phyloP scores from a whole-genome alignment of 1,140 invertebrate species.

The Forficula auricularia region DNA sequence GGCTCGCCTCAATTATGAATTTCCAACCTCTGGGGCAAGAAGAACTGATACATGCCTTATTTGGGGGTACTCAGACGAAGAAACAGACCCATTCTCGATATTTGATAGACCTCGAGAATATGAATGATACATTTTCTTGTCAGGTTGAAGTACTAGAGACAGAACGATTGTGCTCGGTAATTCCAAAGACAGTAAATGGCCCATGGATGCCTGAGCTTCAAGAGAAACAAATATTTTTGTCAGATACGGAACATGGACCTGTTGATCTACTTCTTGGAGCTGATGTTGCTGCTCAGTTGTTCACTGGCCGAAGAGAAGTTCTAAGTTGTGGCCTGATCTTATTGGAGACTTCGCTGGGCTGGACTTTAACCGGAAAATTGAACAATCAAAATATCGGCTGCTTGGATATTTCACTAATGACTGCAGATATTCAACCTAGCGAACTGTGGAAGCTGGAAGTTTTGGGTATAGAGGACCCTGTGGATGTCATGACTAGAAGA shows the following conservation, averaged over 20 bases:
- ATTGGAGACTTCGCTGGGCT: constrained; percentile 21
- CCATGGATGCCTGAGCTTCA: constrained; percentile 6
- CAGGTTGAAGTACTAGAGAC: constrained; percentile 7
- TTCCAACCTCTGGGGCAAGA: background rate
- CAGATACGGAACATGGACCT: constrained; percentile 7
- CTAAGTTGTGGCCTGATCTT: constrained; percentile 18
- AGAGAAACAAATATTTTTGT: constrained; percentile 10
- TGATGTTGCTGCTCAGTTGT: constrained; percentile 19
- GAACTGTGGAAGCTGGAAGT: constrained; percentile 25
- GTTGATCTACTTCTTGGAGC: constrained; percentile 18
- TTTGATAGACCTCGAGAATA: background rate
- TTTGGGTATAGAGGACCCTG: constrained; percentile 22
- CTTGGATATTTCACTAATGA: constrained; percentile 13
- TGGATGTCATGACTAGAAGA: constrained; percentile 14
- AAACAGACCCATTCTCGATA: constrained; percentile 7
- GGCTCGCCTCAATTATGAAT: background rate
- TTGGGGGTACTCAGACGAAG: background rate
- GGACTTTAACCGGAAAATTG: constrained; percentile 19
- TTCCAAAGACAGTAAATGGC: constrained; percentile 1
- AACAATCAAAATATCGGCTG: constrained; percentile 14
- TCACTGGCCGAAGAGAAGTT: constrained; percentile 15
- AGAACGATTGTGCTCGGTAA: background rate
- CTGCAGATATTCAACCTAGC: constrained; percentile 9
- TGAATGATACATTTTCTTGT: background rate
- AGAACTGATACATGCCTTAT: background rate